These are phyloP conservation scores for Schizaphis graminum DNA, from an alignment of 2,888 invertebrate genomes.

Conservation along the genomic window DNA sequence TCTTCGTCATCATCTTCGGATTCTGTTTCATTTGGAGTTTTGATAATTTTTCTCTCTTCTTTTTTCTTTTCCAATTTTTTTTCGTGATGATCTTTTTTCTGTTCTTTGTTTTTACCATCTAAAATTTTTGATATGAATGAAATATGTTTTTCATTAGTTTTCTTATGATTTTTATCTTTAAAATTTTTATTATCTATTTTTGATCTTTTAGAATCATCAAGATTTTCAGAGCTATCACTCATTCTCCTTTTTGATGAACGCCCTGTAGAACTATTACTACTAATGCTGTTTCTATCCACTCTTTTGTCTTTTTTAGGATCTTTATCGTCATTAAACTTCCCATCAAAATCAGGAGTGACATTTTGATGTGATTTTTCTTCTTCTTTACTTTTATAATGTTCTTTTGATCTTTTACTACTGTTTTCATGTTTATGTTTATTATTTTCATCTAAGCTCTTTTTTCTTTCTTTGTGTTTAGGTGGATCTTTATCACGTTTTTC, in stretches of 20 bases:
- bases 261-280: constrained; percentile 62
- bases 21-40: constrained; percentile 71
- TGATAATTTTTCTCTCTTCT: constrained; percentile 72
- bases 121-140: constrained; percentile 63
- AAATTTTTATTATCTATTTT: constrained; percentile 53
- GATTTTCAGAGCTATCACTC: constrained; percentile 62
- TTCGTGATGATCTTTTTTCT: constrained; percentile 69
- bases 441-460: constrained; percentile 68
- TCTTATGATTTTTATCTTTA: constrained; percentile 59
- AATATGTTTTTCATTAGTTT: constrained; percentile 58
- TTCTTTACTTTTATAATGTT: constrained; percentile 70
- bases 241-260: constrained; percentile 60
- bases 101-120: constrained; percentile 67
- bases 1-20: constrained; percentile 68
- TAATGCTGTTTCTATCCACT: constrained; percentile 58
- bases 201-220: constrained; percentile 56
- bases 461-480: constrained; percentile 70
- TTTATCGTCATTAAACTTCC: constrained; percentile 76
- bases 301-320: constrained; percentile 69
- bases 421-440: constrained; percentile 67
- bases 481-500: constrained; percentile 70
- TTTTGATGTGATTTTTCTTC: constrained; percentile 73
- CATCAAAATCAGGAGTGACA: constrained; percentile 75
- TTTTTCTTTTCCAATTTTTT: constrained; percentile 70
- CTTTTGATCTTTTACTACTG: constrained; percentile 66